Percentiles rank a stretch among this genome's conserved stretches.
These are phyloP conservation scores for Phalanger gymnotis DNA, from an alignment of 2,797 vertebrate genomes.

Conservation along the genomic window DNA sequence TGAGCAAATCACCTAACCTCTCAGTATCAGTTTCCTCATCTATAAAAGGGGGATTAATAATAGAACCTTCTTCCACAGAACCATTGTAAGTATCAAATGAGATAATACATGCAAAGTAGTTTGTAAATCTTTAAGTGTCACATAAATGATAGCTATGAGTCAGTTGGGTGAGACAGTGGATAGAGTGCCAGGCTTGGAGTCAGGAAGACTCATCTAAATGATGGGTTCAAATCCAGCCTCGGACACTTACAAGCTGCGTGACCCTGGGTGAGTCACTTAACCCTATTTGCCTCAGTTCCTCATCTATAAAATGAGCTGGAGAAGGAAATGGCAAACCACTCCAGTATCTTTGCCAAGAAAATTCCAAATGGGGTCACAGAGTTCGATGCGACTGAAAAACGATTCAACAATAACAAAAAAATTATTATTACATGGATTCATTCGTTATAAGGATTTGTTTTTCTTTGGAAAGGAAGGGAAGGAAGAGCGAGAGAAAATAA, in stretches of 20 bases:
- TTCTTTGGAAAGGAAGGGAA: no score
- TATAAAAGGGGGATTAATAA: not conserved
- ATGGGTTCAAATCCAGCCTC: slow-evolving; percentile 2
- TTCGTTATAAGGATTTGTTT: no score
- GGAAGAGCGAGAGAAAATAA: not conserved
- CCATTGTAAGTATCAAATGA: not conserved
- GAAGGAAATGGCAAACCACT: not conserved
- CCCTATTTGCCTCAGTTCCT: not conserved
- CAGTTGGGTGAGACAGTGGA: not conserved
- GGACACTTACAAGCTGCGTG: not conserved
- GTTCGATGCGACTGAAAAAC: not conserved
- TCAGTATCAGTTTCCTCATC: not conserved
- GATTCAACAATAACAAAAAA: not conserved
- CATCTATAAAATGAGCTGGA: not conserved
- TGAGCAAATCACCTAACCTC: not conserved
- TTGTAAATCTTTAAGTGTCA: not conserved
- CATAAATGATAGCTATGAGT: not conserved
- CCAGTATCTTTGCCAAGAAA: not conserved
- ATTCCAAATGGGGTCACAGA: not conserved
- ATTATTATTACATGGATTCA: no score
- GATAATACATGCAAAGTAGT: not conserved
- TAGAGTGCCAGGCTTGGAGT: not conserved
- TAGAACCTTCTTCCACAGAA: not conserved
- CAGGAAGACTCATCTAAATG: not conserved
- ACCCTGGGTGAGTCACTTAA: not conserved